Percentiles rank a stretch among this genome's conserved stretches.
phyloP scores from a whole-genome alignment of 1,140 invertebrate genomes.

The Philotrypesis tridentata region DNA sequence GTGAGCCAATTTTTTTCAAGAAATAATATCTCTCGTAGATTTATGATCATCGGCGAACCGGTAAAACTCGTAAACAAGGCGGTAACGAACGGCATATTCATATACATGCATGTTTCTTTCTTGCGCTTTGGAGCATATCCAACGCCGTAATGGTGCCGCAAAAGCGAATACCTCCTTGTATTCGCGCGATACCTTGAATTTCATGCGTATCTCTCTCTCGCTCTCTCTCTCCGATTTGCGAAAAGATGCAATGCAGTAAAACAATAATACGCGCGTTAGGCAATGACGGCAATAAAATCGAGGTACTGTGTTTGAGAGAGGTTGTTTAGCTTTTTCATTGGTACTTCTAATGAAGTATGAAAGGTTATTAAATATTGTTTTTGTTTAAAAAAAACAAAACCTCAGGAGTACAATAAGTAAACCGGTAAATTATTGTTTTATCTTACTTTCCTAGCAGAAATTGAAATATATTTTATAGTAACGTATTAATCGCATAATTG shows the following conservation, averaged over 20 bases:
- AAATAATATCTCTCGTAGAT: conserved; percentile 3
- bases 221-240: background rate
- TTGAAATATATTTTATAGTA: too few relatives aligned
- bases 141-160: conserved; percentile 46
- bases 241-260: background rate
- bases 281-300: too few relatives aligned
- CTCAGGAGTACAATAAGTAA: too few relatives aligned
- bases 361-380: too few relatives aligned
- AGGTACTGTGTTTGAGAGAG: too few relatives aligned
- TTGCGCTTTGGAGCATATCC: conserved; percentile 47
- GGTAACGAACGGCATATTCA: conserved; percentile 46
- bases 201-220: too few relatives aligned
- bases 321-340: too few relatives aligned
- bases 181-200: conserved; percentile 11
- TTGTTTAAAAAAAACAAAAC: too few relatives aligned
- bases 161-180: conserved; percentile 34
- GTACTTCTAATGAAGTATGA: too few relatives aligned
- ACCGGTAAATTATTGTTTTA: too few relatives aligned
- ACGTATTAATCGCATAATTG: too few relatives aligned
- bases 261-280: background rate
- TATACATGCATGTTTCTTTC: conserved; percentile 20
- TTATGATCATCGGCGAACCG: background rate
- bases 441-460: too few relatives aligned
- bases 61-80: conserved; percentile 42
- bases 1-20: background rate